Evolutionary conservation across 2,113 vertebrate species (phyloP).

Genomic region (Rhinichthys klamathensis): DNA sequence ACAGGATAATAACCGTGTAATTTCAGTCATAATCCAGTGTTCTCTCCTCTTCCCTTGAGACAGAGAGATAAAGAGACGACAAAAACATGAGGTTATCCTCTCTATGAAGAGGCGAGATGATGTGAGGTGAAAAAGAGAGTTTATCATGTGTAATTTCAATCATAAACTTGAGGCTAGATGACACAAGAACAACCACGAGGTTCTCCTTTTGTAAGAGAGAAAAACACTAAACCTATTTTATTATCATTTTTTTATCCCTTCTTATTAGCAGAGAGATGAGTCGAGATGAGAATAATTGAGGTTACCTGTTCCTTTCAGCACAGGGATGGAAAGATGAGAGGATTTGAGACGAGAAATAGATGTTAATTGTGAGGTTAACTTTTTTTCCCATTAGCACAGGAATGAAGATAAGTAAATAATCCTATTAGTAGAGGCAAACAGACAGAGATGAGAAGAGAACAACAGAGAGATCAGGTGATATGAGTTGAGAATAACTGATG

Average conservation of each 20-base stretch:
- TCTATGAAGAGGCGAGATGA: neutral
- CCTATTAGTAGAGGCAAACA: neutral
- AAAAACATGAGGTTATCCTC: neutral
- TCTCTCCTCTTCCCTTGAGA: too few species aligned
- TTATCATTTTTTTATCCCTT: neutral
- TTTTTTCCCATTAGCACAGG: neutral
- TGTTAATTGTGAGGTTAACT: neutral
- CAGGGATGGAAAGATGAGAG: neutral
- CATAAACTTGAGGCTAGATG: too few species aligned
- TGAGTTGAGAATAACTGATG: too few species aligned
- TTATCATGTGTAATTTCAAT: too few species aligned
- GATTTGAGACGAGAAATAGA: too few species aligned
- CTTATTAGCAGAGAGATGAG: neutral
- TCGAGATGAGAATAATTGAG: neutral
- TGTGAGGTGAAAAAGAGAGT: neutral
- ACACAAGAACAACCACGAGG: neutral
- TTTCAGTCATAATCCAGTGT: too few species aligned
- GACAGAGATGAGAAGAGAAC: too few species aligned
- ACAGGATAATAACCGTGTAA: too few species aligned
- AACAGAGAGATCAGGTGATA: too few species aligned
- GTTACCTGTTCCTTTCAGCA: neutral
- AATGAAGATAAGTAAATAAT: neutral
- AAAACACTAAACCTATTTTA: neutral
- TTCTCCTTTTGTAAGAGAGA: neutral
- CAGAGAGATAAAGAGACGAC: neutral